Evolutionary conservation across 2,113 vertebrate species (phyloP), one percentile per base, ranked within the genome.

Genomic region (Gorsachius goisagi): DNA sequence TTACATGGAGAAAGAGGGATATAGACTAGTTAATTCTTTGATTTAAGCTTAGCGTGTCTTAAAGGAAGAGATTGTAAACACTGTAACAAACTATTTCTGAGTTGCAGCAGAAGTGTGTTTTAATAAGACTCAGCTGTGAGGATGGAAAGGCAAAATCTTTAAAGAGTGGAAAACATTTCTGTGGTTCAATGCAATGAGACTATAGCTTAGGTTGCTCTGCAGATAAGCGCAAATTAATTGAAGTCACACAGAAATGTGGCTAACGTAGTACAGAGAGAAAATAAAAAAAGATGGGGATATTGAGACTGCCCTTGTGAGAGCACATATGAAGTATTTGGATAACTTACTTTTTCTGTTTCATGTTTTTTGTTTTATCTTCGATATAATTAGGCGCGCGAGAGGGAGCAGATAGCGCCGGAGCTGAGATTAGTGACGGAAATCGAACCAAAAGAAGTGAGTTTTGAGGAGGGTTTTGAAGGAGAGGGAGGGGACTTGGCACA

Each of bases 381-480:
- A 97, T 96, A 90, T 94, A 96, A 97, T 97, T 59, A 97, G 97
- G 97, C 96, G 97, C 94, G 97, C 91, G 97, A 97, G 96, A 97
- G 97, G 97, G 97, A 97, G 94, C 97, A 97, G 97, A 97, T 97
- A 97, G 97, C 96, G 94, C 96, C 97, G 97, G 97, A 97, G 97
- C 97, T 97, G 97, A 97, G 97, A 97, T 97, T 97, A 97, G 97
- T 97, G 96, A 97, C 96, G 97, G 97, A 97, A 97, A 96, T 97
- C 96, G 94, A 97, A 93, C 97, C 95, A 95, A 96, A 97, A 97
- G 97, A 97, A 97, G 97, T 97, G 97, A 97, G 97, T 97, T 97
- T 97, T 97, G 96, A 97, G 97, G 97, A 97, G 97, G 97, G 97
- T 80, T 96, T 97, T 95, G 88, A 97, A 97, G 96, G 97, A 97